Conservation (phyloP, 2,888 invertebrate species). For the Hirudinaria manillensis region DNA sequence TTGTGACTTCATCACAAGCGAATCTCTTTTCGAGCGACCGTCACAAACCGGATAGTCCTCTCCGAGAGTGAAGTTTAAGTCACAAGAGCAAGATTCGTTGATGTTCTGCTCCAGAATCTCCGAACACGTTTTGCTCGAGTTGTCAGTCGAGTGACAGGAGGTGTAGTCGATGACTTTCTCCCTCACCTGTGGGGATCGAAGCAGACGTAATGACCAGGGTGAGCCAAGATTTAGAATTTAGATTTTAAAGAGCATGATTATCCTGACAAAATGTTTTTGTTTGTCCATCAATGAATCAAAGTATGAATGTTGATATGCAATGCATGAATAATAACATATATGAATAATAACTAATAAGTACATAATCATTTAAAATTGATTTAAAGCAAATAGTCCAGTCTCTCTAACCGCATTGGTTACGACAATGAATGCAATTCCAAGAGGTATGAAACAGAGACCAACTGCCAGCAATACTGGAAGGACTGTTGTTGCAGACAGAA, state of each 20-base stretch:
- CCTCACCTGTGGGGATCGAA: conserved; percentile 24
- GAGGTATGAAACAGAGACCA: conserved; percentile 92
- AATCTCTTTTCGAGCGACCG: not conserved
- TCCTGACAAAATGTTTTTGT: too few species aligned
- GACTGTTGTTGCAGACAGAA: conserved; percentile 92
- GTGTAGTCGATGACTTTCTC: conserved; percentile 36
- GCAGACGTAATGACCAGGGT: too few species aligned
- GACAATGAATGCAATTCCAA: conserved; percentile 85
- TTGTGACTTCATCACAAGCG: too few species aligned
- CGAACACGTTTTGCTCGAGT: conserved; percentile 22
- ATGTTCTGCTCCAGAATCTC: conserved; percentile 24
- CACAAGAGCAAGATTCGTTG: conserved; percentile 21
- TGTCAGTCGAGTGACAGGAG: conserved; percentile 20
- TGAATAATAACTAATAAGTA: not conserved
- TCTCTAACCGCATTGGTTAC: conserved; percentile 76
- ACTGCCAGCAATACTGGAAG: conserved; percentile 94
- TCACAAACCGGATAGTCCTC: conserved; percentile 21
- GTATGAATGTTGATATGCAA: too few species aligned
- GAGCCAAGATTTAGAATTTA: not conserved
- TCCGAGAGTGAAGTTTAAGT: conserved; percentile 26
- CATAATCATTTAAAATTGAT: not conserved
- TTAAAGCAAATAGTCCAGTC: not conserved
- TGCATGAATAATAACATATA: not conserved
- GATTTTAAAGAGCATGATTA: too few species aligned
- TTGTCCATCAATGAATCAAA: too few species aligned